Base-by-base conservation (phyloP, 2,888 invertebrate species). In the Acleris laterana region DNA sequence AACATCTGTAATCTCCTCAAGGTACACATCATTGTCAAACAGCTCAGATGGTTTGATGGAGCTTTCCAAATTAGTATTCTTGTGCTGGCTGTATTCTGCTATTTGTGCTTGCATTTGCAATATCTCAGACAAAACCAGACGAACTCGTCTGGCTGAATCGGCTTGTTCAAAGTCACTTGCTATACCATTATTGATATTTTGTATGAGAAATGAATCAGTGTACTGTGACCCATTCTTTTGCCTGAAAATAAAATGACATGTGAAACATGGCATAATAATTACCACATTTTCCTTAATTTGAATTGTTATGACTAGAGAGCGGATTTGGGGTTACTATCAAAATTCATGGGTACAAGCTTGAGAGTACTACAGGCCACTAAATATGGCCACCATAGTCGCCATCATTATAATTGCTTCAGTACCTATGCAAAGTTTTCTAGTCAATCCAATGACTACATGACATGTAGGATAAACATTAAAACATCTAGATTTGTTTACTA, bases 1-100 rank as follows among this genome's bases (percentile, higher is more conserved):
- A 0, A 98, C 98, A 91, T 99, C 98, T 50, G 98, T 96, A 49
- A 99, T 96, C 87, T 99, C 99, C 82, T 98, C 98, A 76, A 98
- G 94, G 83, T 99, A 99, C 1, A 99, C 98, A 77, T 97, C 96
- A 92, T 98, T 98, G 80, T 99, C 99, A 89, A 99, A 98, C 32
- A 99, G 90, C 80, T 99, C 99, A 0, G 98, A 98, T 49, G 96
- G 95, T 82, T 97, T 97, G 44, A 96, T 94, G 68, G 94, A 93
- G 71, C 93, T 93, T 65, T 95, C 96, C 50, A 87, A 77, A 69
- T 89, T 93, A 28, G 84, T 74, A 59, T 80, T 81, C 74, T 89
- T 93, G 70, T 85, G 89, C 71, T 94, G 94, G 75, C 93, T 93
- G 68, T 93, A 94, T 85, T 95, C 96, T 46, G 94, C 88, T 62